Evolutionary conservation across 64 coral and sea anemone genomes (phyloP).

Genomic region (Montipora sp.): DNA sequence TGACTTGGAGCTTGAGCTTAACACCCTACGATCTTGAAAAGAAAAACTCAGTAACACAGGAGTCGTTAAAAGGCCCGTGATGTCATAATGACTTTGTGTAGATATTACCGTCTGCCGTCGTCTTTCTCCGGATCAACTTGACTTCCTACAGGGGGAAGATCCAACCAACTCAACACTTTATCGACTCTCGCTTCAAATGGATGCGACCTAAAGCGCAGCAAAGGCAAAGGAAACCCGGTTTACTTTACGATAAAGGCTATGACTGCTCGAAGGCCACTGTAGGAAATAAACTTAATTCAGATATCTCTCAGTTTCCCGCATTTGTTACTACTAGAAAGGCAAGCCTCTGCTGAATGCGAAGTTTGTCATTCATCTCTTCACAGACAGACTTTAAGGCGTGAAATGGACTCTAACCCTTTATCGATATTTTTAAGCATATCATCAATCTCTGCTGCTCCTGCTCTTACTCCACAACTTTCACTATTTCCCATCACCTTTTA

Average conservation of each 20-base stretch:
- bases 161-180: slow-evolving; percentile 57
- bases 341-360: too few relatives aligned
- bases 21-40: too few relatives aligned
- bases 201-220: background rate
- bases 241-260: too few relatives aligned
- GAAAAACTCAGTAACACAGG: too few relatives aligned
- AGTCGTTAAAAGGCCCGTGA: background rate
- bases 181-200: slow-evolving; percentile 64
- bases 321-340: too few relatives aligned
- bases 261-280: too few relatives aligned
- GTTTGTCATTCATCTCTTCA: too few relatives aligned
- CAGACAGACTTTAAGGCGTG: too few relatives aligned
- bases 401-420: too few relatives aligned
- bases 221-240: too few relatives aligned
- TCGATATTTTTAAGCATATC: background rate
- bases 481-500: background rate
- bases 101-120: slow-evolving; percentile 27
- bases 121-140: slow-evolving; percentile 39
- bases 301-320: too few relatives aligned
- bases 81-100: background rate
- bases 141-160: slow-evolving; percentile 37
- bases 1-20: too few relatives aligned
- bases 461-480: background rate
- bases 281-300: background rate
- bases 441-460: background rate